Conservation (phyloP, 2,888 invertebrate genomes). For the Rotaria socialis region DNA sequence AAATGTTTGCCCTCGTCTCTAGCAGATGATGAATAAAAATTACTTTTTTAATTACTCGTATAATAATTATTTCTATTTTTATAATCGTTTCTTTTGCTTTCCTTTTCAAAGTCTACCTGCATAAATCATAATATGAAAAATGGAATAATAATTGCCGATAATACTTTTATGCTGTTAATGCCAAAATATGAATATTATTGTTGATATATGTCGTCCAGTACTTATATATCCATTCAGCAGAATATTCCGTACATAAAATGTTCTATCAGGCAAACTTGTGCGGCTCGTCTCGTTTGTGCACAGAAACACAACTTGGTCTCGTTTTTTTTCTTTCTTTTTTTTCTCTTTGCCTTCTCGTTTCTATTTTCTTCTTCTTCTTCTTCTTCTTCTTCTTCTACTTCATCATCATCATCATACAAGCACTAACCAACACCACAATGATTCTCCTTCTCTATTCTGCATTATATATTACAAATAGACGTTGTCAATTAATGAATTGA, state of each 20-base stretch:
- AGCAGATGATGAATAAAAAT: too few species aligned
- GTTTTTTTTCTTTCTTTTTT: not conserved
- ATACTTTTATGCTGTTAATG: not conserved
- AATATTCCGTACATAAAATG: not conserved
- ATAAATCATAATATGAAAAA: not conserved
- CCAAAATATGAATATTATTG: not conserved
- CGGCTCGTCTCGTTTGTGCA: not conserved
- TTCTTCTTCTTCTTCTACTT: not conserved
- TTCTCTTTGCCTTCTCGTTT: too few species aligned
- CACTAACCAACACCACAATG: not conserved
- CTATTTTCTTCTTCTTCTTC: not conserved
- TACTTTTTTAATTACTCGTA: too few species aligned
- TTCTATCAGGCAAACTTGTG: not conserved
- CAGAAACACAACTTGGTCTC: conserved; percentile 6
- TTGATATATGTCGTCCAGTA: not conserved
- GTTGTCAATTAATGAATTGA: conserved; percentile 16
- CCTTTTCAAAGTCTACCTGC: not conserved
- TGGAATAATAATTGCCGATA: not conserved
- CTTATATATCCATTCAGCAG: not conserved
- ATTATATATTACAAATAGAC: conserved; percentile 11
- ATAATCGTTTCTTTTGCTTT: not conserved
- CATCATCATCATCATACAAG: not conserved
- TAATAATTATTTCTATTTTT: not conserved
- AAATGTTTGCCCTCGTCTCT: too few species aligned
- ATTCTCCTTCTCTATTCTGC: not conserved